Base-by-base conservation (phyloP, 2,113 vertebrate genomes). In the Patagioenas fasciata region DNA sequence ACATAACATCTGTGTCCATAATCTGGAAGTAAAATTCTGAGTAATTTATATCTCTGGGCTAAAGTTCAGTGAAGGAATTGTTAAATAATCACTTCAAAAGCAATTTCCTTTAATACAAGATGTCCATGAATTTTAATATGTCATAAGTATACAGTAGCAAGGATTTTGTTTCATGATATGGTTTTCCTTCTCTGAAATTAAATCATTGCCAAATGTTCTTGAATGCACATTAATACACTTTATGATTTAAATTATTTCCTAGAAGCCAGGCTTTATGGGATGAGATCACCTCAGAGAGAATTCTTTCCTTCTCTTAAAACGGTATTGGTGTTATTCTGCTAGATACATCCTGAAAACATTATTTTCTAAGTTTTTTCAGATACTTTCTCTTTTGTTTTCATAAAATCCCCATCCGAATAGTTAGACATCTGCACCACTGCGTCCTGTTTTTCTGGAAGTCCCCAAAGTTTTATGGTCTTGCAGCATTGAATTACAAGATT, bases 101-200 rank as follows among this genome's bases (percentile, higher is more conserved):
- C 60, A 90, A 80, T 87, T 84, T 92, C 71, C 73, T 80, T 77
- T 58, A 51, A 56, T 70, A 71, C 48, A 87, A 50, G 57, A 89
- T 80, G 73, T 60, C 85, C 78, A 87, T 87, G 88, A 89, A 84
- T 91, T 87, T 92, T 83, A 87, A 84, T 67, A 72, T 53, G 38
- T 65, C 38, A 12, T 82, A 85, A 82, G 34, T 85, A 87, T 44
- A 67, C 60, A 34, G 62, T 56, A 86, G 69, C 18, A 13, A 84
- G 62, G 69, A 36, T 84, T 89, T 88, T 81, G 23, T 83, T 73
- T 78, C 61, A 60, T 71, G 47, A 58, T 73, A 71, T 58, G 42
- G 54, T 77, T 95, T 72, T 71, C 50, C 60, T 79, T 78, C 65
- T 73, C 61, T 82, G 60, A 93, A 94, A 86, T 67, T 6, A 91